A percentile compares a stretch with the other conserved stretches of the same genome.
phyloP scores from a whole-genome alignment of 2,113 vertebrate genomes.

The Megaceryle torquata region DNA sequence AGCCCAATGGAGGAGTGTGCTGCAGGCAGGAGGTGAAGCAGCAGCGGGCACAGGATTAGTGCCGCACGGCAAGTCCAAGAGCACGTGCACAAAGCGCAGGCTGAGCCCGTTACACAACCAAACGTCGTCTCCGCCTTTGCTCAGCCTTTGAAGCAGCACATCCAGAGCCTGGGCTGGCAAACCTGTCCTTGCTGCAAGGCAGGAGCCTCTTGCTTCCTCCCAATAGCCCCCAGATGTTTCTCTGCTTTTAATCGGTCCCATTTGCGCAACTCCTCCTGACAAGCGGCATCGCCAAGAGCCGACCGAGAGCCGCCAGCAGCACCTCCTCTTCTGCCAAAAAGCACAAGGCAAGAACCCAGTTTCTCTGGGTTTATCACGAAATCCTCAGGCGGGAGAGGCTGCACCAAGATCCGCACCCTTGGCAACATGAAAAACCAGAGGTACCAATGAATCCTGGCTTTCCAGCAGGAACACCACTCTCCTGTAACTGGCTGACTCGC shows the following conservation, averaged over 20 bases:
- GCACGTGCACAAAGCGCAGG: rapidly evolving
- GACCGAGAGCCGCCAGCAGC: not conserved
- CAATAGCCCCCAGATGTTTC: not conserved
- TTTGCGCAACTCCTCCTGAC: not conserved
- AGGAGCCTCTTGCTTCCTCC: not conserved
- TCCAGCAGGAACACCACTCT: rapidly evolving
- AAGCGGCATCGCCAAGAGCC: not conserved
- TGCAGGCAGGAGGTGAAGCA: not conserved
- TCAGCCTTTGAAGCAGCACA: not conserved
- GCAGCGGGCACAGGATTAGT: not conserved
- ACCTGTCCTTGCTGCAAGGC: not conserved
- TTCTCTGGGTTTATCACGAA: not conserved
- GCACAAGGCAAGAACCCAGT: not conserved
- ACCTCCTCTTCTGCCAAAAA: not conserved
- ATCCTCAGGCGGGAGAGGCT: not conserved
- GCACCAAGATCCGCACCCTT: not conserved
- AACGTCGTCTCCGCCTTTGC: not conserved
- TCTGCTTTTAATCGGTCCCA: not conserved
- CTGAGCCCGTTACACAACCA: not conserved
- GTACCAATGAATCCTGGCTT: rapidly evolving
- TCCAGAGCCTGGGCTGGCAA: not conserved
- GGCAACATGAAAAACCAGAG: not conserved
- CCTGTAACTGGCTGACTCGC: not conserved
- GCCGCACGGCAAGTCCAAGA: not conserved
- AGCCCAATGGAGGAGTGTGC: rapidly evolving